A percentile compares a stretch with the other conserved stretches of the same genome.
phyloP scores from a whole-genome alignment of 2,888 invertebrate species.

The Calephelis perditalis region DNA sequence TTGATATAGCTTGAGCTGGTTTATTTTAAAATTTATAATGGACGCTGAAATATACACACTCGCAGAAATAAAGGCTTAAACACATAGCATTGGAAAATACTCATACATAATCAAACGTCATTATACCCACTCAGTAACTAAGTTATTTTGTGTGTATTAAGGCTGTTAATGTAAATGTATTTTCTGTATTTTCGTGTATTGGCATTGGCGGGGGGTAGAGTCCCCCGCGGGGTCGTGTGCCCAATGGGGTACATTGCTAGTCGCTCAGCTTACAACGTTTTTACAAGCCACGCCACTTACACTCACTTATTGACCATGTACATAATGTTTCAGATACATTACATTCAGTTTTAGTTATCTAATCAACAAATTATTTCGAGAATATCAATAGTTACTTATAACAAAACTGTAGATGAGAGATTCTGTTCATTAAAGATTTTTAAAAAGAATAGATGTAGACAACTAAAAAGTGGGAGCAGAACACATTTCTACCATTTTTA shows the following conservation, averaged over 20 bases:
- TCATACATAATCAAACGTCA: too few relatives aligned
- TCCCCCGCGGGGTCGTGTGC: constrained; percentile 56
- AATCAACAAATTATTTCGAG: background rate
- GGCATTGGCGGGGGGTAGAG: constrained; percentile 32
- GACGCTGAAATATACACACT: too few relatives aligned
- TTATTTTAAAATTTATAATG: too few relatives aligned
- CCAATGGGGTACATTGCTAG: constrained; percentile 42
- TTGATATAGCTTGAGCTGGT: too few relatives aligned
- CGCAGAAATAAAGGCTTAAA: too few relatives aligned
- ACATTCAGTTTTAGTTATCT: background rate
- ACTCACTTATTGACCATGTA: constrained; percentile 50
- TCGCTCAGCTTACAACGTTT: constrained; percentile 49
- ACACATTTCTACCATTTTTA: too few relatives aligned
- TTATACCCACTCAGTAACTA: background rate
- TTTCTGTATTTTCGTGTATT: constrained; percentile 14
- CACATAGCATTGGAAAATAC: too few relatives aligned
- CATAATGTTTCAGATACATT: constrained; percentile 47
- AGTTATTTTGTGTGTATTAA: background rate
- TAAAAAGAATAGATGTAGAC: too few relatives aligned
- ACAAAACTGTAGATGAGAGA: too few relatives aligned
- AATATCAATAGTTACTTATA: too few relatives aligned
- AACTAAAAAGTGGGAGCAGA: too few relatives aligned
- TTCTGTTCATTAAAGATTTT: too few relatives aligned
- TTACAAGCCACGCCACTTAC: constrained; percentile 53
- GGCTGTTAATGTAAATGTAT: background rate